Evolutionary conservation across 2,797 vertebrate genomes (phyloP).

Genomic region (Labroides dimidiatus): DNA sequence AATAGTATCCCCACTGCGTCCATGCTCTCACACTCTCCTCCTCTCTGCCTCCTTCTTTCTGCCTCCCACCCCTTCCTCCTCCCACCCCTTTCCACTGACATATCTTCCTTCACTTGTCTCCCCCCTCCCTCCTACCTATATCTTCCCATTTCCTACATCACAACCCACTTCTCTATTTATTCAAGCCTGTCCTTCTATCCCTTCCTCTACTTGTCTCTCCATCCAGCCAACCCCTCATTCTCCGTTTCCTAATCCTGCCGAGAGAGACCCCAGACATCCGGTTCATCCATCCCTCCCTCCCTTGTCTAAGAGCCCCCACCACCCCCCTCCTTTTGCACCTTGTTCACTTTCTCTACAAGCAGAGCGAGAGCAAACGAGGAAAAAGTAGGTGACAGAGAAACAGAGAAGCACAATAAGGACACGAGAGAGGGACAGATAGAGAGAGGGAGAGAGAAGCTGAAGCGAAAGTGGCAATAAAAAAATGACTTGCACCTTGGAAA

Average conservation of each 20-base stretch:
- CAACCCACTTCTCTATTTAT: slow-evolving; percentile 74
- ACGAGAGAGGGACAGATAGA: slow-evolving; percentile 27
- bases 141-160: slow-evolving; percentile 75
- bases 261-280: slow-evolving; percentile 76
- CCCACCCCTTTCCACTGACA: slow-evolving; percentile 38
- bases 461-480: slow-evolving; percentile 86
- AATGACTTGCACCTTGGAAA: slow-evolving; percentile 92
- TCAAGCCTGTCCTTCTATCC: slow-evolving; percentile 79
- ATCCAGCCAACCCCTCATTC: slow-evolving; percentile 73
- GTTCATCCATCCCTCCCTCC: slow-evolving; percentile 64
- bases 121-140: slow-evolving; percentile 52
- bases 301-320: slow-evolving; percentile 47
- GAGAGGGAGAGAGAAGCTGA: slow-evolving; percentile 42
- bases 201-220: slow-evolving; percentile 72
- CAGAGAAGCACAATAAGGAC: slow-evolving; percentile 59
- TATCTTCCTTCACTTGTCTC: slow-evolving; percentile 61
- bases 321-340: slow-evolving; percentile 44
- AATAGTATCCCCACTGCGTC: slow-evolving; percentile 91
- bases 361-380: slow-evolving; percentile 20
- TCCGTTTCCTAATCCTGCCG: slow-evolving; percentile 77
- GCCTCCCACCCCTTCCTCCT: slow-evolving; percentile 26
- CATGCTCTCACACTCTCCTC: slow-evolving; percentile 77
- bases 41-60: slow-evolving; percentile 48
- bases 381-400: slow-evolving; percentile 54
- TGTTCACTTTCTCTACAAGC: slow-evolving; percentile 72